Conservation (phyloP, 1,140 invertebrate species). For the Macrosteles quadrilineatus region DNA sequence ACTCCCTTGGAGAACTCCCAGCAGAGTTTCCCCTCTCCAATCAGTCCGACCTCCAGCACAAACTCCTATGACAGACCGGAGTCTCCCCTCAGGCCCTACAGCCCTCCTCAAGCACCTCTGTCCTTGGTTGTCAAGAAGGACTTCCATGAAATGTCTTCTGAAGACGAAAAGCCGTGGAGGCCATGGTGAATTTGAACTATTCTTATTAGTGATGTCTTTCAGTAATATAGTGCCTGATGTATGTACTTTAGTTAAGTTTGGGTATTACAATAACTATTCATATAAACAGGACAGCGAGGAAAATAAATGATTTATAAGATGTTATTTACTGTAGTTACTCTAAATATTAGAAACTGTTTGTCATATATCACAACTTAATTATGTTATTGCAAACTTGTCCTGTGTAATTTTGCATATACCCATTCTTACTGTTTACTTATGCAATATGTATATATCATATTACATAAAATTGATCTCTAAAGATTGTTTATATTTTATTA, state of each 20-base stretch:
- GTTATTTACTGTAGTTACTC: too few species aligned
- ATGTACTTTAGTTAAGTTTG: background rate
- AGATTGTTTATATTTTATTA: background rate
- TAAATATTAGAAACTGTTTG: too few species aligned
- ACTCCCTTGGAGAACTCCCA: constrained; percentile 41
- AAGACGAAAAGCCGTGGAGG: constrained; percentile 60
- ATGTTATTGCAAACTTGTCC: background rate
- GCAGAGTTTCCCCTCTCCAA: constrained; percentile 8
- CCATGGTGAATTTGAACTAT: constrained; percentile 30
- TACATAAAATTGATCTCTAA: background rate
- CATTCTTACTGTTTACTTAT: background rate
- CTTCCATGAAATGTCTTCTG: constrained; percentile 50
- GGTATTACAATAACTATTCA: background rate
- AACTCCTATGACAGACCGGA: constrained; percentile 23
- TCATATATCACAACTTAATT: background rate
- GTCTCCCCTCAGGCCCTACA: constrained; percentile 28
- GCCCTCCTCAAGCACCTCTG: constrained; percentile 59
- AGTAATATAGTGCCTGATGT: background rate
- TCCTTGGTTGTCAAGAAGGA: constrained; percentile 67
- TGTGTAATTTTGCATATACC: background rate
- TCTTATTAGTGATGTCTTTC: constrained; percentile 5
- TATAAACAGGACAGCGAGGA: too few species aligned
- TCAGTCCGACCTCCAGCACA: constrained; percentile 50
- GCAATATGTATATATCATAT: background rate
- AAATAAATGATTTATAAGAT: too few species aligned